Evolutionary conservation across 1,140 invertebrate genomes (phyloP).

Genomic region (Heliconius hermathena): DNA sequence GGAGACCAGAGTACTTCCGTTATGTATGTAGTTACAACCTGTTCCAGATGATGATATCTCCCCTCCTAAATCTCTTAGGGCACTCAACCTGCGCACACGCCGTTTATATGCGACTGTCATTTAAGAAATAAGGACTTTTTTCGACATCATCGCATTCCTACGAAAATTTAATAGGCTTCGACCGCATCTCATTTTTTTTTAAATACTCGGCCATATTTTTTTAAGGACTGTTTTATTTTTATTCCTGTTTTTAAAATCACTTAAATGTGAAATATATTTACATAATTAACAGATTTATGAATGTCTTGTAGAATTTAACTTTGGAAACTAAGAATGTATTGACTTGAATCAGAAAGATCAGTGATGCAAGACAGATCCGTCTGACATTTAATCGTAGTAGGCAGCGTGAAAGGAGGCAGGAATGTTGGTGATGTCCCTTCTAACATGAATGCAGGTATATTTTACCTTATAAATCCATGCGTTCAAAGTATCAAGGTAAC

Average conservation of each 20-base stretch:
- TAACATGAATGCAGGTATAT: neutral
- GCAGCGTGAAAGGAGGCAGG: conserved; percentile 59
- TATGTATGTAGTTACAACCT: conserved; percentile 5
- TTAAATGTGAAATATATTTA: neutral
- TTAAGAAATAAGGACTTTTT: conserved; percentile 27
- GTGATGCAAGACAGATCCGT: conserved; percentile 37
- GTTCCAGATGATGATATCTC: conserved; percentile 21
- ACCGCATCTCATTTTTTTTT: neutral
- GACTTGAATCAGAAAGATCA: conserved; percentile 1
- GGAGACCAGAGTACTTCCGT: neutral
- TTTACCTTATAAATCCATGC: neutral
- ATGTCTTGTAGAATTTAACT: neutral
- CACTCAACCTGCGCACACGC: conserved; percentile 27
- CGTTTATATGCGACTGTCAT: conserved; percentile 9
- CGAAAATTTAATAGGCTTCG: neutral
- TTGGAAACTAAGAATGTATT: neutral
- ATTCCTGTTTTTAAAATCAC: neutral
- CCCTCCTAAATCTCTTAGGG: conserved; percentile 14
- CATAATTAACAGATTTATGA: neutral
- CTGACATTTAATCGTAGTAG: conserved; percentile 59
- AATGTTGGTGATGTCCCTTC: conserved; percentile 51
- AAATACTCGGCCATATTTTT: too few relatives aligned
- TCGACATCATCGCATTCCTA: neutral
- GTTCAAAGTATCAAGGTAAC: neutral
- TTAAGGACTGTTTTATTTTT: neutral